Conservation (phyloP, 2,888 invertebrate species). For the Choristoneura rosaceana region DNA sequence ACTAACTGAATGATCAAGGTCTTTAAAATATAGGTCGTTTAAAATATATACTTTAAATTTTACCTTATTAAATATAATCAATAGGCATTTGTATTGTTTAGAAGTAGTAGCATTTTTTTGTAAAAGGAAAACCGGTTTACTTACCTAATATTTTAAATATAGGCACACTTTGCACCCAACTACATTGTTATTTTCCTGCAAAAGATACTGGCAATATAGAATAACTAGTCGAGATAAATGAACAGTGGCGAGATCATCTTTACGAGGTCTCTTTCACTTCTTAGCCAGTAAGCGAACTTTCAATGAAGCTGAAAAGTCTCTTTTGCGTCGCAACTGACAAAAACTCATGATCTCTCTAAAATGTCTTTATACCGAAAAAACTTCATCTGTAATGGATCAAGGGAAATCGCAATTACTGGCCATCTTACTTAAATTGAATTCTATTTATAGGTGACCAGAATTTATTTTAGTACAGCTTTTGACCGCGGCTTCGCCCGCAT, state of each 20-base stretch:
- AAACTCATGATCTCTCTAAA: not conserved
- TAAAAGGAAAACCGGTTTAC: not conserved
- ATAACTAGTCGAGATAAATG: not conserved
- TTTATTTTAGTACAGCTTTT: too few species aligned
- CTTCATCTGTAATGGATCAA: slow-evolving; percentile 2
- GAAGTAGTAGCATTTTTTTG: not conserved
- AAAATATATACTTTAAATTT: not conserved
- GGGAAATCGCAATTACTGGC: too few species aligned
- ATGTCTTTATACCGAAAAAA: not conserved
- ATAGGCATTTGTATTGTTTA: not conserved
- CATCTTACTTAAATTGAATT: too few species aligned
- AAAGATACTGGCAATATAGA: not conserved
- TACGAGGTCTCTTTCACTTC: not conserved
- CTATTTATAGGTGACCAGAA: too few species aligned
- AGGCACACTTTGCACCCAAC: too few species aligned
- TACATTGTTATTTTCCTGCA: not conserved
- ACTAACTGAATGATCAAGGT: slow-evolving; percentile 21
- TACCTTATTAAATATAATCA: not conserved
- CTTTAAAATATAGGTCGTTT: not conserved
- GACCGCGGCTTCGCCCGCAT: too few species aligned
- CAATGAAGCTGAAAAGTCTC: not conserved
- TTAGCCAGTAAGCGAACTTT: not conserved
- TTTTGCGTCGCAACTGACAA: not conserved
- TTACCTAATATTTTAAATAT: too few species aligned
- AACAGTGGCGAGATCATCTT: not conserved